Evolutionary conservation across 1,140 invertebrate genomes (phyloP).

Genomic region (Microplitis demolitor): DNA sequence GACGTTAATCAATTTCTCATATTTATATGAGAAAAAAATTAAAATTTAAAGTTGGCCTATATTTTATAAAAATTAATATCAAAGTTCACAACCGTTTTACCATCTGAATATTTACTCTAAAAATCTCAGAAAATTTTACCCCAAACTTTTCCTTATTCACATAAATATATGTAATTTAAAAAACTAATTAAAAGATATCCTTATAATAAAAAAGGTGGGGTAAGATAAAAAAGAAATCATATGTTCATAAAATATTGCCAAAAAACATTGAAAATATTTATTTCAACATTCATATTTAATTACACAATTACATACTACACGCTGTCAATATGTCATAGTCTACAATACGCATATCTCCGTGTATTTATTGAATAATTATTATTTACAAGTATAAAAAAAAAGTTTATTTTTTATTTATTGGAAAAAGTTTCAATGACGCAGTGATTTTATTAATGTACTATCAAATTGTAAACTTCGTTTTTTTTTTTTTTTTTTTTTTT

Average conservation of each 20-base stretch:
- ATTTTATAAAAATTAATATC: too few species aligned
- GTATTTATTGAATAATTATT: neutral
- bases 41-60: too few species aligned
- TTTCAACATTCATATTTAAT: constrained; percentile 52
- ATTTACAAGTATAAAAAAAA: constrained; percentile 7
- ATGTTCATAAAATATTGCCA: constrained; percentile 34
- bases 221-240: neutral
- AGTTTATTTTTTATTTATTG: neutral
- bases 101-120: too few species aligned
- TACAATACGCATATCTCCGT: constrained; percentile 44
- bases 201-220: neutral
- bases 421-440: neutral
- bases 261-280: constrained; percentile 55
- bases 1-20: too few species aligned
- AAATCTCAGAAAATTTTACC: too few species aligned
- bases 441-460: neutral
- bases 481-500: neutral
- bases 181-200: neutral
- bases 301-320: constrained; percentile 41
- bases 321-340: constrained; percentile 49
- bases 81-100: too few species aligned
- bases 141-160: too few species aligned
- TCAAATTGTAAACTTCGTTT: constrained; percentile 6
- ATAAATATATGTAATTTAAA: too few species aligned
- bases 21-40: too few species aligned